A percentile compares a stretch with the other conserved stretches of the same genome.
Evolutionary conservation across 2,797 vertebrate species (phyloP).

Genomic region (Anguilla megastoma): DNA sequence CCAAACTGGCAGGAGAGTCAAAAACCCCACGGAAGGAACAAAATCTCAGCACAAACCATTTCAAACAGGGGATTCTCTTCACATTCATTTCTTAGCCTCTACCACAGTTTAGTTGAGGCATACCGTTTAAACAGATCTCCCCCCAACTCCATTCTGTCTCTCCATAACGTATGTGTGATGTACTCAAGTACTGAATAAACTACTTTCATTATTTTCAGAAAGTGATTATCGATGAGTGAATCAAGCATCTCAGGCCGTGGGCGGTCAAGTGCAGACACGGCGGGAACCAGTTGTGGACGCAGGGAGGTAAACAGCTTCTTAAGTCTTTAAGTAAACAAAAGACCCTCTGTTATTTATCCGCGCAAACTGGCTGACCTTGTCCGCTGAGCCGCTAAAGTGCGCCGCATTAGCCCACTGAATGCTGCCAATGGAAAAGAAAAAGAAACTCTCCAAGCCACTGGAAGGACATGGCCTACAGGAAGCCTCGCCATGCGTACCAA

Average conservation of each 20-base stretch:
- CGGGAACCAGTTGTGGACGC: neutral
- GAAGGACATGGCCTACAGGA: neutral
- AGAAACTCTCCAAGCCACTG: conserved; percentile 5
- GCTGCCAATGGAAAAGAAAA: neutral
- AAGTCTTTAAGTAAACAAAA: conserved; percentile 38
- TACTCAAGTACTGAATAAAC: neutral
- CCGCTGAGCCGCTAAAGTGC: conserved; percentile 20
- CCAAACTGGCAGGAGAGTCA: neutral
- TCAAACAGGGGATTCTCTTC: neutral
- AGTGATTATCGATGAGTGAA: neutral
- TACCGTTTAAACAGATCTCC: neutral
- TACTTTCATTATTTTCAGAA: neutral
- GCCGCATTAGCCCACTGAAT: conserved; percentile 3
- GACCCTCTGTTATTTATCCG: conserved; percentile 7
- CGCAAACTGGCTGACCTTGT: conserved; percentile 17
- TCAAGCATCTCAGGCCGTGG: neutral
- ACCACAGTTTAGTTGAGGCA: neutral
- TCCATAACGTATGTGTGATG: neutral
- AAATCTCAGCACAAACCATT: neutral
- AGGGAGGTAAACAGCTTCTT: conserved; percentile 36
- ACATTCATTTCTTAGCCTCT: too few species aligned
- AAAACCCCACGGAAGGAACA: neutral
- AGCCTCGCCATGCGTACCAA: neutral
- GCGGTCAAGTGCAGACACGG: neutral
- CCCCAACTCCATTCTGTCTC: neutral